Percentiles rank a stretch among this genome's conserved stretches.
Conservation (phyloP, 2,113 vertebrate species). For the Pleuronectes platessa region DNA sequence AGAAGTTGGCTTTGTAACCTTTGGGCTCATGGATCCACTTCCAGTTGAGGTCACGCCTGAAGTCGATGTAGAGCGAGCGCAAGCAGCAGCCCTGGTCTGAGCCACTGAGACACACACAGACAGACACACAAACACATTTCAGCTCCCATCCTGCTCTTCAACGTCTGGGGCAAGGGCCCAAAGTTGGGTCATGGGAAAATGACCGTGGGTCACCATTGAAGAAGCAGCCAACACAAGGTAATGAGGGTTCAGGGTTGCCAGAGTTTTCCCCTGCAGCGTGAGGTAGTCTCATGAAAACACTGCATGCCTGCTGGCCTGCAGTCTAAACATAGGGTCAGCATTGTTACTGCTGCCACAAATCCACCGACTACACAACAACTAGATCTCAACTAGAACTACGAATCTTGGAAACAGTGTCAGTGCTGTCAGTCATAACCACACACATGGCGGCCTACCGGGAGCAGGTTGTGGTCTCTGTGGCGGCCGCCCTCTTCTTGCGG, state of each 20-base stretch:
- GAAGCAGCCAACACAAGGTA: constrained; percentile 46
- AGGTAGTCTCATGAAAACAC: constrained; percentile 72
- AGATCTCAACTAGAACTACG: constrained; percentile 44
- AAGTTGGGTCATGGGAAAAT: constrained; percentile 67
- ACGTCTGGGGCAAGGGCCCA: constrained; percentile 13
- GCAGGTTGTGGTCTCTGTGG: constrained; percentile 79
- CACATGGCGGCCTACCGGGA: constrained; percentile 74
- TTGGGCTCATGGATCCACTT: constrained; percentile 88
- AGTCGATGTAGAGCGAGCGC: constrained; percentile 86
- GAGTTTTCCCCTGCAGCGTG: constrained; percentile 57
- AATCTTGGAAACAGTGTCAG: constrained; percentile 19
- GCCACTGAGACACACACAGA: constrained; percentile 63
- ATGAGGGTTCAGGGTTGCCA: constrained; percentile 47
- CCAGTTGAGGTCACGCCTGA: constrained; percentile 87
- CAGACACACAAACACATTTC: constrained; percentile 37
- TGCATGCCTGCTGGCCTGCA: constrained; percentile 41
- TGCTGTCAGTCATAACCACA: constrained; percentile 27
- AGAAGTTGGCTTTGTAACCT: constrained; percentile 87
- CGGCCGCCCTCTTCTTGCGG: constrained; percentile 83
- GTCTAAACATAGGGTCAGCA: constrained; percentile 69
- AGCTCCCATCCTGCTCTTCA: constrained; percentile 28
- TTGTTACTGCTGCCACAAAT: constrained; percentile 54
- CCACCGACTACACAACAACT: no score
- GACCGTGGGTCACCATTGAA: constrained; percentile 50
- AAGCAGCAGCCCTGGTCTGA: constrained; percentile 84